Evolutionary conservation across 1,140 invertebrate genomes (phyloP), one percentile per base, ranked within the genome.

Genomic region (Phenacoccus solenopsis): DNA sequence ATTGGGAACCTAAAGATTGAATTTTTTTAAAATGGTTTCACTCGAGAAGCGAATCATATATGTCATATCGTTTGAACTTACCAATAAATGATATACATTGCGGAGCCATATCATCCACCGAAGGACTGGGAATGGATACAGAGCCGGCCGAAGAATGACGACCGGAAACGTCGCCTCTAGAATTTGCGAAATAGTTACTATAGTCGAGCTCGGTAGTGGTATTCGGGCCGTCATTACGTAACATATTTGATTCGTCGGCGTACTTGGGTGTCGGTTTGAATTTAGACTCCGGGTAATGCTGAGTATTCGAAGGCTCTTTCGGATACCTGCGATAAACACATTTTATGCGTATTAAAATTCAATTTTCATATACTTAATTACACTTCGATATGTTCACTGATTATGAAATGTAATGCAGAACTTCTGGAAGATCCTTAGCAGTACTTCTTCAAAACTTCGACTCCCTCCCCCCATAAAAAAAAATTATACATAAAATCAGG

Each of bases 11-110:
- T 35, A 35, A 27, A 28, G 16, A 69, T 22, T 27, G 7, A 16
- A 67, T 9, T 5, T 10, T 38, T 38, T 38, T 38, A 22, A 64
- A 64, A 64, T 20, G 56, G 5, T 24, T 16, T 25, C 59, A 64
- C 3, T 64, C 13, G 59, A 38, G n/a, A n/a, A n/a, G n/a, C n/a
- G n/a, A n/a, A 49, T 49, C 20, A 64, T 20, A 59, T 20, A 59
- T 7, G 56, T 59, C 5, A 9, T 25, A 25, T 16, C 21, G 25
- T 2, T 27, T 10, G 25, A 64, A 64, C 59, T 25, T 87, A 78
- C 90, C 91, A 74, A 93, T 93, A 76, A 94, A 95, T 28, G 91
- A 94, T 73, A 94, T 93, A 81, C 90, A 93, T 79, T 94, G 91
- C 9, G 91, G 91, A 75, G 92, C 91, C 89, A 92, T 91, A 74